A percentile compares a stretch with the other conserved stretches of the same genome.
phyloP scores from a whole-genome alignment of 2,888 invertebrate genomes.

The Epinotia ramella region DNA sequence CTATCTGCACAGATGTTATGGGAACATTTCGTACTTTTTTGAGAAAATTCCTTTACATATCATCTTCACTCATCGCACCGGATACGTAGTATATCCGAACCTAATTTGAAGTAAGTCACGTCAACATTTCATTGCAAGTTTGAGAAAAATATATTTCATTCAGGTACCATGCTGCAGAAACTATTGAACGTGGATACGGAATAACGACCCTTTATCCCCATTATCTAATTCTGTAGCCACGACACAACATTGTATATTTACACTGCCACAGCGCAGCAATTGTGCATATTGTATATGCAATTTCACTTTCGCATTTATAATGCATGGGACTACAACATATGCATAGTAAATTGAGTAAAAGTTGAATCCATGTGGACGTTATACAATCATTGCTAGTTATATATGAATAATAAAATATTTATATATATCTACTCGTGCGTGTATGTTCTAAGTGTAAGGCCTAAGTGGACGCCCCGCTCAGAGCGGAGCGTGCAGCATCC shows the following conservation, averaged over 20 bases:
- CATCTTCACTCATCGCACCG: no score
- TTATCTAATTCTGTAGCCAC: conserved; percentile 8
- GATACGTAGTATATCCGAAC: no score
- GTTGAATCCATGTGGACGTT: conserved; percentile 12
- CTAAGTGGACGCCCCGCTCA: no score
- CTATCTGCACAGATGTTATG: no score
- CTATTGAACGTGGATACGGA: neutral
- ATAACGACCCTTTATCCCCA: neutral
- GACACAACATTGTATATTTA: neutral
- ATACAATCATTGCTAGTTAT: conserved; percentile 4
- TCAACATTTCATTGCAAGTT: no score
- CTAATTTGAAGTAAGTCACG: no score
- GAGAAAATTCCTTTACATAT: no score
- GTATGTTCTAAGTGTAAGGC: no score
- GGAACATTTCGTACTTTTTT: no score
- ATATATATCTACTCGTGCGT: no score
- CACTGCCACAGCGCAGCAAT: neutral
- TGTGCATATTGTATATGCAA: conserved; percentile 30
- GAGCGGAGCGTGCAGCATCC: no score
- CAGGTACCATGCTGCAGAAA: neutral
- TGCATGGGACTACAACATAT: conserved; percentile 31
- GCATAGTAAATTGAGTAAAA: conserved; percentile 25
- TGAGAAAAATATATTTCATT: no score
- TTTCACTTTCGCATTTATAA: conserved; percentile 32
- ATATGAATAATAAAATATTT: neutral